phyloP scores from a whole-genome alignment of 53 echinoderm and acorn worm genomes.

The Astropecten irregularis region DNA sequence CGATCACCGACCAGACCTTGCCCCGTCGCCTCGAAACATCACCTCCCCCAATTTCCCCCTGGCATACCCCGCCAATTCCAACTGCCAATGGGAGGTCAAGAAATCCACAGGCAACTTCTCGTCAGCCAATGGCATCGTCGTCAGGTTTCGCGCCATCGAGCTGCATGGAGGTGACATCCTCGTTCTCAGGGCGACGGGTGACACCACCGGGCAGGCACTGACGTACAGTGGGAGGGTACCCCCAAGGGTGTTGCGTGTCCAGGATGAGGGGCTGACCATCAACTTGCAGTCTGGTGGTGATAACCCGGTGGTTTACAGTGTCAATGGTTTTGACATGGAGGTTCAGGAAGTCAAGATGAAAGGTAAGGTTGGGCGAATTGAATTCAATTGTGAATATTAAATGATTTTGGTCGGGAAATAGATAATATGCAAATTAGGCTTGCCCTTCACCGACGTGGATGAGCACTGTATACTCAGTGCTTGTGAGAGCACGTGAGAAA shows the following conservation, averaged over 20 bases:
- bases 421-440: too few species aligned
- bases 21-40: conserved; percentile 2
- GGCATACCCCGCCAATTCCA: conserved; percentile 7
- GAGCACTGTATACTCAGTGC: too few species aligned
- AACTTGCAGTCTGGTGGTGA: conserved; percentile 15
- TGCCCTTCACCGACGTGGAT: too few species aligned
- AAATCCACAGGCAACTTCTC: conserved; percentile 2
- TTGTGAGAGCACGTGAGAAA: too few species aligned
- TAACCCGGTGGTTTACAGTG: not conserved
- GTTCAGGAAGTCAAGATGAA: not conserved
- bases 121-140: not conserved
- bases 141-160: conserved; percentile 2
- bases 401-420: too few species aligned
- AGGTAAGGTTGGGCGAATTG: too few species aligned
- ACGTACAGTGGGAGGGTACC: conserved; percentile 27
- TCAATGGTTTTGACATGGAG: conserved; percentile 3
- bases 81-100: conserved; percentile 27
- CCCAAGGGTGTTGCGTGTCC: conserved; percentile 3
- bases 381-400: too few species aligned
- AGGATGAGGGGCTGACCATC: not conserved
- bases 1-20: not conserved
- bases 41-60: conserved; percentile 26
- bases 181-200: not conserved
- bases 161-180: not conserved
- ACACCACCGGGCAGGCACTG: not conserved